Base-by-base conservation (phyloP, 2,113 vertebrate species). In the Menura novaehollandiae region DNA sequence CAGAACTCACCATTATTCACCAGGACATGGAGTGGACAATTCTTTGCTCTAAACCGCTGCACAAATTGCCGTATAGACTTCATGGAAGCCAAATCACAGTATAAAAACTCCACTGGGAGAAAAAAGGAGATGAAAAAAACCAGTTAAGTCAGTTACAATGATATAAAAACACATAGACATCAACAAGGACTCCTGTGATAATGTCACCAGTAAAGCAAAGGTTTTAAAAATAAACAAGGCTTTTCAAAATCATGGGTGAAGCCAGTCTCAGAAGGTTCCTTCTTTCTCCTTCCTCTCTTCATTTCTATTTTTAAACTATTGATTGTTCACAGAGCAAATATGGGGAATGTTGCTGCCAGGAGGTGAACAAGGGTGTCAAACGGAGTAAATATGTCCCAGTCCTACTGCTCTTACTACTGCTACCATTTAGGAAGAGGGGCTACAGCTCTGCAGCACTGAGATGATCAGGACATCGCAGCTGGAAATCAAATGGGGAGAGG, bases 1-100 rank as follows among this genome's bases (percentile, higher is more conserved):
- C 30, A 39, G 64, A 69, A 98, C 98, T 91, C 97, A 99, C 99
- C 99, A 7, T 99, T 99, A 95, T 99, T 99, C 47, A 99, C 96
- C 85, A 99, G 97, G 6, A 99, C 96, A 28, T 99, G 99, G 8
- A 99, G 98, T 3, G 98, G 98, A 23, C 98, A 97, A 10, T 97
- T 91, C 97, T 97, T 98, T 89, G 66, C 91, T 96, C 92, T 98
- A 98, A 99, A 99, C 11, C 10, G 75, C 90, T 97, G 95, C 10
- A 97, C 99, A 93, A 99, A 99, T 60, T 97, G 90, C 13, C 95
- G 93, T 84, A 99, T 96, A 11, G 99, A 99, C 46, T 95, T 98
- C 97, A 99, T 95, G 12, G 99, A 99, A 32, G 98, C 98, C 98
- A 99, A 97, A 92, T 99, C 98, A 78, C 99, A 90, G 69, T 98